These are phyloP conservation scores for Euproctis similis DNA, from an alignment of 2,888 invertebrate genomes.

Conservation along the genomic window DNA sequence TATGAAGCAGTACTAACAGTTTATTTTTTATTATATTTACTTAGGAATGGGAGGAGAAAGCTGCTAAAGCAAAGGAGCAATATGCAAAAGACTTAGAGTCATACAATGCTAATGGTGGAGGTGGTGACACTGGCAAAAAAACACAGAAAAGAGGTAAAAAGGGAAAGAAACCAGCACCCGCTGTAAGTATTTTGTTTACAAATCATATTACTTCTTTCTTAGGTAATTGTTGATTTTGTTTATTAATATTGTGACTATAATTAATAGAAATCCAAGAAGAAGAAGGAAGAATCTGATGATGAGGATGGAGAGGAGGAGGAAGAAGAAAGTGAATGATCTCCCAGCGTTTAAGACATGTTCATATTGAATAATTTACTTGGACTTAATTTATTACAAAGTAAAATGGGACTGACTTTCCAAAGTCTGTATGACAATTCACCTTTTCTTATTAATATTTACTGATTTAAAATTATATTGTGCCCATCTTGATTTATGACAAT, in stretches of 20 bases:
- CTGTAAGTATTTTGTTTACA: conserved; percentile 44
- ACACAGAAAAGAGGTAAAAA: conserved; percentile 77
- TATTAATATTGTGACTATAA: conserved; percentile 9
- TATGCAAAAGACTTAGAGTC: conserved; percentile 93
- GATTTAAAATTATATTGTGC: conserved; percentile 24
- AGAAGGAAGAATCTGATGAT: conserved; percentile 79
- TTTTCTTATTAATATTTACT: conserved; percentile 26
- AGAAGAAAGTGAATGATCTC: conserved; percentile 80
- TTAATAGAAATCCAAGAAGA: conserved; percentile 73
- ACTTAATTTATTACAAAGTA: conserved; percentile 76
- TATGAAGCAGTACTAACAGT: conserved; percentile 3
- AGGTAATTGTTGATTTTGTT: conserved; percentile 1
- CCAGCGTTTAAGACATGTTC: conserved; percentile 60
- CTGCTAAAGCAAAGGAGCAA: conserved; percentile 90
- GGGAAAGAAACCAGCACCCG: conserved; percentile 60
- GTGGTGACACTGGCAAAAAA: conserved; percentile 72
- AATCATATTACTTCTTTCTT: not conserved
- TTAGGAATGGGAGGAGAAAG: conserved; percentile 96
- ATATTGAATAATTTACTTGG: conserved; percentile 74
- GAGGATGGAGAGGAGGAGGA: conserved; percentile 79
- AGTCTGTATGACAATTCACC: conserved; percentile 50
- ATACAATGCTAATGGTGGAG: conserved; percentile 87
- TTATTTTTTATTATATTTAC: conserved; percentile 13
- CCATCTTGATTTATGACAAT: conserved; percentile 31
- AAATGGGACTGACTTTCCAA: conserved; percentile 72